phyloP scores from a whole-genome alignment of 2,888 invertebrate genomes.

The Ectemnius cavifrons region DNA sequence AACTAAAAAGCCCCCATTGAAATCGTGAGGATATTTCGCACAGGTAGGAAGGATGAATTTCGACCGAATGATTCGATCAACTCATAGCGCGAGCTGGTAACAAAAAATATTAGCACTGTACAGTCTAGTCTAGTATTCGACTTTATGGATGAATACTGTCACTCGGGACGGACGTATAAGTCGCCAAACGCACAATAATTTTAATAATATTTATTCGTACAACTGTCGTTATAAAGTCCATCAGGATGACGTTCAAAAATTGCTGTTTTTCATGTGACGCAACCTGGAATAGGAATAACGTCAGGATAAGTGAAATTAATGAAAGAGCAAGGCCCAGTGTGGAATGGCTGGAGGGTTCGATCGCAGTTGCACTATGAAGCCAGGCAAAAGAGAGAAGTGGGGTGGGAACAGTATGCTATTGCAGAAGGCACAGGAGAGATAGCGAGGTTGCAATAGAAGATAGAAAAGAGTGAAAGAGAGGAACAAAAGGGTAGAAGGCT shows the following conservation, averaged over 20 bases:
- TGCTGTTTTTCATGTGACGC: not conserved
- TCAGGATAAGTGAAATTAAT: constrained; percentile 27
- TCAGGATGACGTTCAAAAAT: not conserved
- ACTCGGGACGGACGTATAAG: too few species aligned
- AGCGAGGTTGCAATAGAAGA: not conserved
- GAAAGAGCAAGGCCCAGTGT: constrained; percentile 23
- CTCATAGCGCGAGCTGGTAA: too few species aligned
- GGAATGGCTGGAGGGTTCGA: constrained; percentile 34
- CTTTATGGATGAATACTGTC: too few species aligned
- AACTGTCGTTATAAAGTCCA: not conserved
- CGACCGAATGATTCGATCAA: too few species aligned
- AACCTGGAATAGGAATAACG: not conserved
- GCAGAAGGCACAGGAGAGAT: not conserved
- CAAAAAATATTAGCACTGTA: too few species aligned
- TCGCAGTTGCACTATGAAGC: constrained; percentile 45
- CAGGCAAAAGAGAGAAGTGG: constrained; percentile 49
- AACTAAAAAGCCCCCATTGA: too few species aligned
- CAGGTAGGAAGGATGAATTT: too few species aligned
- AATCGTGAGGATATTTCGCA: too few species aligned
- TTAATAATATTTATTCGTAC: not conserved
- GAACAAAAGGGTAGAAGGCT: constrained; percentile 46
- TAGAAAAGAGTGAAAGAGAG: constrained; percentile 25
- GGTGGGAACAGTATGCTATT: constrained; percentile 26
- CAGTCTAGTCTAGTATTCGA: too few species aligned
- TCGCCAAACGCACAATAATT: not conserved